A percentile compares a stretch with the other conserved stretches of the same genome.
These are phyloP conservation scores for Rotaria magnacalcarata DNA, from an alignment of 2,888 invertebrate genomes.

Conservation along the genomic window DNA sequence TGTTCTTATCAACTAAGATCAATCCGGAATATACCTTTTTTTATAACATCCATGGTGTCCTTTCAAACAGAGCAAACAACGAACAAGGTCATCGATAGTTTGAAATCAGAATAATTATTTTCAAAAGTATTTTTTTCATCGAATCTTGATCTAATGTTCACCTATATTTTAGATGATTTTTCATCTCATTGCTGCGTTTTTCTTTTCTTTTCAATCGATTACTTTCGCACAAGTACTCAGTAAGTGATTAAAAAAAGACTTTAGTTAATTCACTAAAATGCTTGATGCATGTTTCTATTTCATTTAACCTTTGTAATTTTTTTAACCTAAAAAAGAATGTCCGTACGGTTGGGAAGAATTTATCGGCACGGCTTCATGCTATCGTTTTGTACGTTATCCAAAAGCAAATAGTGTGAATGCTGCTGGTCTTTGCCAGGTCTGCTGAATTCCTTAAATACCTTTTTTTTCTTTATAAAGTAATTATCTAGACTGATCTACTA, in stretches of 20 bases:
- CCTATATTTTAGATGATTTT: neutral
- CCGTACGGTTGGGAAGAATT: constrained; percentile 45
- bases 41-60: neutral
- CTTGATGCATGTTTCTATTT: neutral
- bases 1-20: neutral
- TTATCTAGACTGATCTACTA: constrained; percentile 35
- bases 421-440: constrained; percentile 37
- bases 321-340: constrained; percentile 41
- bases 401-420: constrained; percentile 38
- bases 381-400: constrained; percentile 43
- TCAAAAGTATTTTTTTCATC: too few species aligned
- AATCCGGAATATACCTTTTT: neutral
- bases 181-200: neutral
- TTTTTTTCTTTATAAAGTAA: neutral
- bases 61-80: constrained; percentile 22
- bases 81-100: constrained; percentile 13
- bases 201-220: neutral
- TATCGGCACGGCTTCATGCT: constrained; percentile 43
- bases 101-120: neutral
- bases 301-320: neutral
- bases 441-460: neutral
- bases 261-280: neutral
- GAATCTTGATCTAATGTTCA: too few species aligned
- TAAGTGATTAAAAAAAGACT: neutral
- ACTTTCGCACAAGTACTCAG: neutral